Conservation (phyloP, 1,140 invertebrate species). For the Tachypleus tridentatus region DNA sequence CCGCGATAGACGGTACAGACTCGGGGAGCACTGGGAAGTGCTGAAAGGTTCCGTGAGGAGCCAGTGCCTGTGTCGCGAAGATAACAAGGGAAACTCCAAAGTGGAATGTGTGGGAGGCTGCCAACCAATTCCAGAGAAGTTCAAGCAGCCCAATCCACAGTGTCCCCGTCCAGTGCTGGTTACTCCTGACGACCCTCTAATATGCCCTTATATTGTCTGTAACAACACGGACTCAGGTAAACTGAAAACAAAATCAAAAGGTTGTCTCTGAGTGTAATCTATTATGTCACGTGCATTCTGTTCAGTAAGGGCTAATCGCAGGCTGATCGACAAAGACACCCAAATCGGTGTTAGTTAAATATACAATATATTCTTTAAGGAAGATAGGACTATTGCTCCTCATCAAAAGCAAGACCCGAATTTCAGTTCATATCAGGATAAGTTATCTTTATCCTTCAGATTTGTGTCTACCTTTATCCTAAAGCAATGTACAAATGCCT, state of each 20-base stretch:
- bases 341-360: too few relatives aligned
- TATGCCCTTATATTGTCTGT: constrained; percentile 28
- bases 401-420: too few relatives aligned
- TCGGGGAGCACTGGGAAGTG: constrained; percentile 25
- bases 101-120: constrained; percentile 24
- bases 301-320: too few relatives aligned
- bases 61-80: constrained; percentile 5
- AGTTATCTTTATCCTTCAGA: too few relatives aligned
- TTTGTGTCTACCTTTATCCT: too few relatives aligned
- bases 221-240: constrained; percentile 25
- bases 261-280: too few relatives aligned
- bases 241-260: neutral
- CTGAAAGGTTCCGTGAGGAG: constrained; percentile 8
- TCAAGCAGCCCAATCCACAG: constrained; percentile 21
- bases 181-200: constrained; percentile 22
- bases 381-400: too few relatives aligned
- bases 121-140: constrained; percentile 22
- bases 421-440: too few relatives aligned
- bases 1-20: constrained; percentile 18
- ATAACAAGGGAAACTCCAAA: constrained; percentile 11
- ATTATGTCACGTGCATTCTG: too few relatives aligned
- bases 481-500: too few relatives aligned
- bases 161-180: constrained; percentile 23
- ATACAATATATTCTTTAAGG: too few relatives aligned
- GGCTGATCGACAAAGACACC: too few relatives aligned